Evolutionary conservation across 2,888 invertebrate genomes (phyloP).

Genomic region (Dorcus parallelipipedus): DNA sequence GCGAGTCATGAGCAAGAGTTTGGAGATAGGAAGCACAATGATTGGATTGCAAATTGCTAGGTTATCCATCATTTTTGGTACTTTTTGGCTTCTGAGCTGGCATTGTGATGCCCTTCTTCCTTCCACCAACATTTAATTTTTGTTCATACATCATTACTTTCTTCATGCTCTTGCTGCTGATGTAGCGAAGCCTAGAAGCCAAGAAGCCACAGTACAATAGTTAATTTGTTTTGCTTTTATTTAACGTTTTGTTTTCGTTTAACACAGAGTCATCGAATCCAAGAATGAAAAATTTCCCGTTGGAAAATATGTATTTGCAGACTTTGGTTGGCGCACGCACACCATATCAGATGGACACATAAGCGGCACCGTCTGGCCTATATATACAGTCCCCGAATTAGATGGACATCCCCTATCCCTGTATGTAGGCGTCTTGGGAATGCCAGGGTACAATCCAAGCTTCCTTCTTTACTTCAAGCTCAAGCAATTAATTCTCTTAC

Average conservation of each 20-base stretch:
- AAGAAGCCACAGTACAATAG: no score
- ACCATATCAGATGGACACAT: slow-evolving; percentile 58
- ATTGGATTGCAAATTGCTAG: slow-evolving; percentile 69
- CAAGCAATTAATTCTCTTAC: slow-evolving; percentile 16
- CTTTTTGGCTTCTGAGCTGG: no score
- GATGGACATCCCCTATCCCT: slow-evolving; percentile 58
- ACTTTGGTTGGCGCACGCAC: slow-evolving; percentile 67
- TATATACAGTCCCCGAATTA: slow-evolving; percentile 55
- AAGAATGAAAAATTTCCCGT: slow-evolving; percentile 62
- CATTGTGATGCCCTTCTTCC: no score
- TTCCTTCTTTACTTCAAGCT: neutral
- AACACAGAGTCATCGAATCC: slow-evolving; percentile 62
- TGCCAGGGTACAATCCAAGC: slow-evolving; percentile 59
- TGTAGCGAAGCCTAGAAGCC: no score
- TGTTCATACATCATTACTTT: no score
- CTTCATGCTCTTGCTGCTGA: no score
- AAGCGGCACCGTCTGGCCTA: slow-evolving; percentile 47
- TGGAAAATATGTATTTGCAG: slow-evolving; percentile 59
- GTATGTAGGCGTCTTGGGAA: slow-evolving; percentile 62
- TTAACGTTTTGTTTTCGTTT: slow-evolving; percentile 25
- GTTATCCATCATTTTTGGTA: slow-evolving; percentile 39
- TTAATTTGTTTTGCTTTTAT: neutral
- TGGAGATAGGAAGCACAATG: slow-evolving; percentile 57
- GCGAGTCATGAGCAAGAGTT: slow-evolving; percentile 55
- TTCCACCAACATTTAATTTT: no score